These are phyloP conservation scores for Lathamus discolor DNA, from an alignment of 2,113 vertebrate genomes.

Conservation along the genomic window DNA sequence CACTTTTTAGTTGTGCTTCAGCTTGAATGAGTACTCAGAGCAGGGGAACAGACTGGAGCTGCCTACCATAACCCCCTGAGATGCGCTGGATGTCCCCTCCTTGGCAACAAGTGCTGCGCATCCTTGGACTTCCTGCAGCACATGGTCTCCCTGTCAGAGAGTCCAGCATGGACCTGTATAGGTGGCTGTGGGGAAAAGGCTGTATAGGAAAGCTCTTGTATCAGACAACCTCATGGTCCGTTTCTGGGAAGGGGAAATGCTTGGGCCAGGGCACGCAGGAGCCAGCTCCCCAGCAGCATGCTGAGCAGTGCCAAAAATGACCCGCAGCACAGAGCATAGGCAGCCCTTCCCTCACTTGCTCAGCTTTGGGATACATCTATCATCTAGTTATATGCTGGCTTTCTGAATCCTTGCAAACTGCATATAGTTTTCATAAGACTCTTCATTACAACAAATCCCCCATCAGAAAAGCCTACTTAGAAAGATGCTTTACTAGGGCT, in stretches of 20 bases:
- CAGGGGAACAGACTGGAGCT: fast-evolving
- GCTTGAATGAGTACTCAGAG: neutral
- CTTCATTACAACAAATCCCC: neutral
- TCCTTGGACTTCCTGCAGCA: neutral
- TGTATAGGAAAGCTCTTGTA: fast-evolving
- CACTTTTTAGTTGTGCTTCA: neutral
- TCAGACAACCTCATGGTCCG: fast-evolving
- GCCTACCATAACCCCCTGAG: fast-evolving
- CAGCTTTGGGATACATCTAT: neutral
- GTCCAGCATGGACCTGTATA: neutral
- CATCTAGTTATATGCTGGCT: fast-evolving
- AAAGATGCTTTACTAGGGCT: neutral
- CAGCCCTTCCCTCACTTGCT: neutral
- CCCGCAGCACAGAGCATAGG: neutral
- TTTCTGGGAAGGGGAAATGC: fast-evolving
- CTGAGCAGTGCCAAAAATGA: fast-evolving
- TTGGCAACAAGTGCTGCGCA: fast-evolving
- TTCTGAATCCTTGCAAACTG: neutral
- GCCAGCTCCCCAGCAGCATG: fast-evolving
- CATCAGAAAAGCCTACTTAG: neutral
- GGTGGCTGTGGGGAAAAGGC: fast-evolving
- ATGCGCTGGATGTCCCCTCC: neutral
- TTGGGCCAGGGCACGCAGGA: neutral
- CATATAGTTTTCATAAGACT: neutral
- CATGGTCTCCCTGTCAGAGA: fast-evolving